Conservation (phyloP, 2,113 vertebrate species). For the Trochalopteron elliotii region DNA sequence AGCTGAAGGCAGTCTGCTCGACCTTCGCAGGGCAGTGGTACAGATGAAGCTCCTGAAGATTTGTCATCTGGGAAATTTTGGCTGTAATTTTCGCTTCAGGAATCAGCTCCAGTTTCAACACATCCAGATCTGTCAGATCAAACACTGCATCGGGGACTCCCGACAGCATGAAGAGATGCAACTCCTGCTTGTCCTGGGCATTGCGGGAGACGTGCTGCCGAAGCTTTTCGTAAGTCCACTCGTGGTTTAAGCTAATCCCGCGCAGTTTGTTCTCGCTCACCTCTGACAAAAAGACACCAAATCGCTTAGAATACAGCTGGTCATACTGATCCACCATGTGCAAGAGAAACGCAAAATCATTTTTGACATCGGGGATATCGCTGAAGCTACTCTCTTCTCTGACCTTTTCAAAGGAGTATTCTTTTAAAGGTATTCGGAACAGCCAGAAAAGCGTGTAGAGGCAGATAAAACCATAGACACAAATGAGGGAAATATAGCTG, state of each 20-base stretch:
- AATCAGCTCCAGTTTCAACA: slow-evolving; percentile 94
- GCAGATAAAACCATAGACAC: slow-evolving; percentile 92
- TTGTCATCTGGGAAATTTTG: slow-evolving; percentile 96
- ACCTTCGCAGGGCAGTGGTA: slow-evolving; percentile 98
- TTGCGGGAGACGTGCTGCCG: slow-evolving; percentile 93
- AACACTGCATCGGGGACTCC: slow-evolving; percentile 95
- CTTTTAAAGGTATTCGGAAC: slow-evolving; percentile 93
- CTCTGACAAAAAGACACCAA: slow-evolving; percentile 95
- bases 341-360: slow-evolving; percentile 96
- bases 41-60: slow-evolving; percentile 94
- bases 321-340: slow-evolving; percentile 99
- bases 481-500: slow-evolving; percentile 96
- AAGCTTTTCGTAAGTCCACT: slow-evolving; percentile 97
- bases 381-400: slow-evolving; percentile 98
- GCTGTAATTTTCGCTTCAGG: slow-evolving; percentile 95
- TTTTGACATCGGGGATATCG: slow-evolving; percentile 97
- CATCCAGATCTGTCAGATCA: slow-evolving; percentile 92
- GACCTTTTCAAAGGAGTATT: slow-evolving; percentile 98
- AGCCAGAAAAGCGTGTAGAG: slow-evolving; percentile 97
- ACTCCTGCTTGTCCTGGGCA: slow-evolving; percentile 89
- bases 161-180: slow-evolving; percentile 95
- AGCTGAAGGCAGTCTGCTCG: slow-evolving; percentile 96
- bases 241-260: slow-evolving; percentile 94
- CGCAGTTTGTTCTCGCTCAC: slow-evolving; percentile 97
- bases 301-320: slow-evolving; percentile 95